Conservation (phyloP, 2,888 invertebrate species). For the Diarsia dahlii region DNA sequence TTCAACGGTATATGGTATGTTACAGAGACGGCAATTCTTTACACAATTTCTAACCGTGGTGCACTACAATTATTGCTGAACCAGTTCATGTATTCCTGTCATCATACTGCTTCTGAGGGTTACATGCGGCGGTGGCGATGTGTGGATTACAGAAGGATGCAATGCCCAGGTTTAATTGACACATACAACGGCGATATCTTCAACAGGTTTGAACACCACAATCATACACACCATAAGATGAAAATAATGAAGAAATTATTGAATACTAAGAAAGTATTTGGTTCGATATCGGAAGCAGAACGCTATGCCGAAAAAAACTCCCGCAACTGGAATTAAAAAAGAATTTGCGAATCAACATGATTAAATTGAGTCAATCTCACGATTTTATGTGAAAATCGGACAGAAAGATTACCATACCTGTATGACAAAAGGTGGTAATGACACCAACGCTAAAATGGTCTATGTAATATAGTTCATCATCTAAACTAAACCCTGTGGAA, state of each 20-base stretch:
- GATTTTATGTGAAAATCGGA: neutral
- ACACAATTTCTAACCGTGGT: constrained; percentile 77
- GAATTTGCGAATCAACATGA: too few species aligned
- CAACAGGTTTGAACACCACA: constrained; percentile 72
- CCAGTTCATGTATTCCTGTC: constrained; percentile 78
- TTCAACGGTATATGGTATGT: constrained; percentile 30
- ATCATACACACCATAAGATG: constrained; percentile 72
- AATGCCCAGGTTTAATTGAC: constrained; percentile 78
- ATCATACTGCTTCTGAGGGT: constrained; percentile 72
- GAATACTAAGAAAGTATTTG: constrained; percentile 60
- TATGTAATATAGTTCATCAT: too few species aligned
- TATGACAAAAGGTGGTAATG: too few species aligned
- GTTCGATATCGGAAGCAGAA: constrained; percentile 51
- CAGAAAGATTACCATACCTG: neutral
- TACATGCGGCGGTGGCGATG: constrained; percentile 80
- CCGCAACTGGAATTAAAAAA: neutral
- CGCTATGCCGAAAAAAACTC: neutral
- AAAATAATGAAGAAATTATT: constrained; percentile 73
- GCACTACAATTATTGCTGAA: constrained; percentile 79
- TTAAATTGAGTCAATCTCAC: neutral
- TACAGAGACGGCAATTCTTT: constrained; percentile 71
- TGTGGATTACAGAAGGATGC: constrained; percentile 75
- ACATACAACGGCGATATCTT: constrained; percentile 72
- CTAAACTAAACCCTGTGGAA: too few species aligned
- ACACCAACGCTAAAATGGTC: too few species aligned